These are phyloP conservation scores for Gambelia wislizenii DNA, from an alignment of 2,797 vertebrate species.

Conservation along the genomic window DNA sequence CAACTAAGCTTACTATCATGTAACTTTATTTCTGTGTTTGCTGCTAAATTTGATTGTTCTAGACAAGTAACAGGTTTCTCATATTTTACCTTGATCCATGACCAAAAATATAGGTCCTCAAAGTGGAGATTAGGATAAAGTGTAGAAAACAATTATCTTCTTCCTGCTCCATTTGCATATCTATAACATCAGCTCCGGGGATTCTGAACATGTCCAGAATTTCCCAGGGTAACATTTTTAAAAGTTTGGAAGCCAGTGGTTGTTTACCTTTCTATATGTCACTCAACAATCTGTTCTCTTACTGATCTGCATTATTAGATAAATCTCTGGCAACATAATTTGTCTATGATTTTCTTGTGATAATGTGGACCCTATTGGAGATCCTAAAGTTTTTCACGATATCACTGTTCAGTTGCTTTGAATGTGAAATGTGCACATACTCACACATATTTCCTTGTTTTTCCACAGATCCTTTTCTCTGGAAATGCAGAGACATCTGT, in stretches of 20 bases:
- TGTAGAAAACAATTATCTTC: no score
- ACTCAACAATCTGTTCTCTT: not conserved
- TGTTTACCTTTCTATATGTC: not conserved
- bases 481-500: not conserved
- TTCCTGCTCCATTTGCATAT: no score
- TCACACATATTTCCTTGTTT: not conserved
- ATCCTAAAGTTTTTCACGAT: not conserved
- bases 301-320: not conserved
- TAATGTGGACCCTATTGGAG: not conserved
- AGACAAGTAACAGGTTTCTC: not conserved
- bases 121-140: no score
- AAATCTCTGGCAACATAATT: not conserved
- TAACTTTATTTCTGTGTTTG: not conserved
- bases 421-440: not conserved
- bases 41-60: not conserved
- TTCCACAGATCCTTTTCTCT: not conserved
- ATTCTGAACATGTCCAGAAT: not conserved
- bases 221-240: no score
- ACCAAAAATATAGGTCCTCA: no score
- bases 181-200: no score
- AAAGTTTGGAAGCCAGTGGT: no score
- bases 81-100: no score
- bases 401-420: not conserved
- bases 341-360: not conserved
- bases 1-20: not conserved